Evolutionary conservation across 2,888 invertebrate species (phyloP), one percentile per base, ranked within the genome.

Genomic region (Leptopilina syphax): DNA sequence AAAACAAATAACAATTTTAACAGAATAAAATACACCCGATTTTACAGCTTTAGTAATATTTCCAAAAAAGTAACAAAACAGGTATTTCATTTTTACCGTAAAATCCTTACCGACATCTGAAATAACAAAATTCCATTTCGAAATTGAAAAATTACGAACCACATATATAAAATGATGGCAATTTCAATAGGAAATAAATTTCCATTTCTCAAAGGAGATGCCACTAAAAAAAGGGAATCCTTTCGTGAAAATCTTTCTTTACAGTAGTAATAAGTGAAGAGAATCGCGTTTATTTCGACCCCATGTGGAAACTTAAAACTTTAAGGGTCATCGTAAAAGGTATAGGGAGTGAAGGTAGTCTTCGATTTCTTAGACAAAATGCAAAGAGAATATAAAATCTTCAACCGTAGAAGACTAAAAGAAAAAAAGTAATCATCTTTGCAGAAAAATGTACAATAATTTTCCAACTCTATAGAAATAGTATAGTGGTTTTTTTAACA

Each of bases 281-380:
- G 54, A 70, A 54, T 70, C 27, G 54, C 73, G 54, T 54, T 73
- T 73, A 70, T 73, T 73, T 34, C 34, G 57, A 73, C 34, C n/a
- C n/a, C n/a, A 8, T 8, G n/a, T 50, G 73, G 73, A 57, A 73
- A 57, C 73, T 57, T 73, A 54, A 73, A 73, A 73, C 73, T 73
- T 73, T 54, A 34, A 73, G 34, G 54, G 54, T 8, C 34, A 57
- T 57, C n/a, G 73, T 57, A 34, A 41, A 57, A 73, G 27, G 54
- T 9, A 50, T 8, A 50, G 50, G 7, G 50, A 10, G 50, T 50
- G 9, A 57, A 73, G 73, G 13, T 54, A 13, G n/a, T 13, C 34
- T 34, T 57, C 27, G 73, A 73, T 73, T 73, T 57, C 27, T 57
- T 27, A 27, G 54, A 73, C 13, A 13, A 27, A 9, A 73, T 73